phyloP scores from a whole-genome alignment of 1,140 invertebrate genomes.

The Idris sp. region DNA sequence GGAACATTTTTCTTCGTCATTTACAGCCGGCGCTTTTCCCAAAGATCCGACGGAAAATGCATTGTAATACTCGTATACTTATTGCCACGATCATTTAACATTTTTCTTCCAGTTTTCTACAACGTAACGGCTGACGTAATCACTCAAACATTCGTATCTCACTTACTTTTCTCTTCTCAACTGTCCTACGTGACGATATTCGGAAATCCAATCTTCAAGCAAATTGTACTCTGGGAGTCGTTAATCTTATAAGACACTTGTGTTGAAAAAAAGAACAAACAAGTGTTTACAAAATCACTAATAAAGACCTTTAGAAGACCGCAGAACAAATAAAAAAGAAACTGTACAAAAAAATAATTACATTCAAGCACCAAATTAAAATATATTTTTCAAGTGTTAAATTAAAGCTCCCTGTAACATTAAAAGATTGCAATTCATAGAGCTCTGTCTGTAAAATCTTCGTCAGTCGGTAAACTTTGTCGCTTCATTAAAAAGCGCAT shows the following conservation, averaged over 20 bases:
- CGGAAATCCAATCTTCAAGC: not conserved
- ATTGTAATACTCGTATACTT: slow-evolving; percentile 61
- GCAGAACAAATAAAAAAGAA: no score
- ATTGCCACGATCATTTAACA: slow-evolving; percentile 62
- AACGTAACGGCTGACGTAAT: slow-evolving; percentile 51
- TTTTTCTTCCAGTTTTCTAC: slow-evolving; percentile 57
- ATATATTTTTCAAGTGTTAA: no score
- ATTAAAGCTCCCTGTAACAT: slow-evolving; percentile 65
- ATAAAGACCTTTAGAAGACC: no score
- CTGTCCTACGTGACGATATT: slow-evolving; percentile 8
- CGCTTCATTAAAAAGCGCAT: slow-evolving; percentile 45
- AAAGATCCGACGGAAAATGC: slow-evolving; percentile 54
- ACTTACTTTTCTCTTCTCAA: slow-evolving; percentile 27
- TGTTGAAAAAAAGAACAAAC: no score
- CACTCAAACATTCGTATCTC: slow-evolving; percentile 54
- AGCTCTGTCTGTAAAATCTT: slow-evolving; percentile 29
- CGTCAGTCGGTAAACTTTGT: slow-evolving; percentile 44
- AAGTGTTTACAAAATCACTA: no score
- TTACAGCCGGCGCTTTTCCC: slow-evolving; percentile 52
- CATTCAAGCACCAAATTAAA: no score
- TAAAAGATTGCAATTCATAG: slow-evolving; percentile 58
- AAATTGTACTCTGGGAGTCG: not conserved
- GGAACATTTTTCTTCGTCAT: slow-evolving; percentile 56
- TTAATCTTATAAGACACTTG: no score
- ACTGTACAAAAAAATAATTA: no score